phyloP scores from a whole-genome alignment of 2,888 invertebrate species.

The Clusia tigrina region DNA sequence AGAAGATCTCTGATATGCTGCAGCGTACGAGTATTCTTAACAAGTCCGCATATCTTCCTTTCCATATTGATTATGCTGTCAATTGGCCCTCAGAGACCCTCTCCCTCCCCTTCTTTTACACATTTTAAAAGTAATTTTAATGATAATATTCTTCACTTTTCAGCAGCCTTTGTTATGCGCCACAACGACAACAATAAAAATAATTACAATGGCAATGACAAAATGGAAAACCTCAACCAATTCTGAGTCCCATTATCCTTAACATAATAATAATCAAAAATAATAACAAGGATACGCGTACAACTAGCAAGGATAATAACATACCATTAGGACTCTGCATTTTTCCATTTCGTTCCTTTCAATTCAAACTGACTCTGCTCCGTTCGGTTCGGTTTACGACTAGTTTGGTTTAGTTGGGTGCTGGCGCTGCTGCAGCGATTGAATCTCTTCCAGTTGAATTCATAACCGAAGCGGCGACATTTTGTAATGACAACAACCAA shows the following conservation, averaged over 20 bases:
- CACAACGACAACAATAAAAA: background rate
- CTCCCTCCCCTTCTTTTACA: too few species aligned
- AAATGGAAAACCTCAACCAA: background rate
- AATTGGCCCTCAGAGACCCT: too few species aligned
- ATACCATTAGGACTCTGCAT: background rate
- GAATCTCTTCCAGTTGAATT: background rate
- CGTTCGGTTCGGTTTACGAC: too few species aligned
- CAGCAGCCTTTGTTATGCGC: too few species aligned
- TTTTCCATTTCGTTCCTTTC: background rate
- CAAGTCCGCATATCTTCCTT: too few species aligned
- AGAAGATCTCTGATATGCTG: too few species aligned
- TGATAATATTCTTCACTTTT: too few species aligned
- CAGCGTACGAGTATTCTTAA: too few species aligned
- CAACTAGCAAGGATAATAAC: background rate
- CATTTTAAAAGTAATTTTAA: too few species aligned
- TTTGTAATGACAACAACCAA: background rate
- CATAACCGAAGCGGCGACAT: slow-evolving; percentile 5
- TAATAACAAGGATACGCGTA: background rate
- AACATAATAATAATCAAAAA: background rate
- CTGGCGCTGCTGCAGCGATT: background rate
- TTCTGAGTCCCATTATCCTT: background rate
- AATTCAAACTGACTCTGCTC: too few species aligned
- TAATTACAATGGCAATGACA: background rate
- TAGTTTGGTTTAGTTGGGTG: too few species aligned
- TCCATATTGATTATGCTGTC: too few species aligned